A percentile compares a stretch with the other conserved stretches of the same genome.
Conservation (phyloP, 2,888 invertebrate genomes). For the Diplolepis rosae region DNA sequence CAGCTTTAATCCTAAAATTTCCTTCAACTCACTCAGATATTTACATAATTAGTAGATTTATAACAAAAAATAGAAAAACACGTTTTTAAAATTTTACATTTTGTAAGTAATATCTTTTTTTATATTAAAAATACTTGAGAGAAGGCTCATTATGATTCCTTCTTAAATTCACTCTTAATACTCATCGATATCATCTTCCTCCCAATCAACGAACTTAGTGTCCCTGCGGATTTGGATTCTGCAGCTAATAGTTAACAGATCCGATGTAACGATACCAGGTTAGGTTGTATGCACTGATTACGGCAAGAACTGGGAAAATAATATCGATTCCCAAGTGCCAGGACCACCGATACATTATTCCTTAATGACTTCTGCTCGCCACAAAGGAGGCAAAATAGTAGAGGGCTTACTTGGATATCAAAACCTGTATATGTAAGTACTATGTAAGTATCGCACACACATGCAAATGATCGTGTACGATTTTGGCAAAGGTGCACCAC, state of each 20-base stretch:
- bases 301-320: slow-evolving; percentile 39
- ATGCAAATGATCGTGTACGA: neutral
- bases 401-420: neutral
- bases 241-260: slow-evolving; percentile 43
- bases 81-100: neutral
- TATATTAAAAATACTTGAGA: too few species aligned
- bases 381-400: slow-evolving; percentile 35
- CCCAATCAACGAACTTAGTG: slow-evolving; percentile 10
- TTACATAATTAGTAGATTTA: neutral
- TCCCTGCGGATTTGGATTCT: slow-evolving; percentile 38
- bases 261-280: slow-evolving; percentile 36
- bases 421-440: neutral
- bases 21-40: too few species aligned
- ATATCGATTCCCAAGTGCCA: slow-evolving; percentile 32
- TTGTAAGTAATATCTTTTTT: neutral
- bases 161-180: neutral
- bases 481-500: slow-evolving; percentile 14
- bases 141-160: too few species aligned
- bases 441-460: neutral
- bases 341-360: slow-evolving; percentile 40
- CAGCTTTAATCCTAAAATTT: neutral
- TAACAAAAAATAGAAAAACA: neutral
- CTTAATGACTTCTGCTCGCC: slow-evolving; percentile 38
- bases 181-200: neutral
- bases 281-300: slow-evolving; percentile 42